Evolutionary conservation across 2,113 vertebrate genomes (phyloP), one percentile per base, ranked within the genome.

Genomic region (Diphyllodes magnificus): DNA sequence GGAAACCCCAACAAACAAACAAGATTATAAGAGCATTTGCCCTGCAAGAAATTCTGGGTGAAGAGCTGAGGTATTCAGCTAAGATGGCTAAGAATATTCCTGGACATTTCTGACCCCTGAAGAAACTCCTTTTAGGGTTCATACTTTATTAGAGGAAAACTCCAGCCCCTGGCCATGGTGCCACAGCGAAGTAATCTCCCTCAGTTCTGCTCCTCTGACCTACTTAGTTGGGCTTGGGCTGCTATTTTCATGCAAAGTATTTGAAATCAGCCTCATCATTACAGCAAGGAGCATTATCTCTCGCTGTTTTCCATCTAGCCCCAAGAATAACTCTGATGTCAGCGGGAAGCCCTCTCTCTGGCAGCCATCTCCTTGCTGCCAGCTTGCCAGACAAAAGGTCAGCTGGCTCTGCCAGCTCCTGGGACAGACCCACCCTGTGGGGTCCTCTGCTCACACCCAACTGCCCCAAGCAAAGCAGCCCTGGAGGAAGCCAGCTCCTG

Each of bases 271-370:
- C 88, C 79, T 92, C 92, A 93, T 96, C 95, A 75, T 86, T 92
- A 70, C 76, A 86, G 92, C 82, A 91, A 89, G 88, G 83, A 82
- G 71, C 84, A 93, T 73, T 85, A 80, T 95, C 93, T 92, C 59
- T 70, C 1, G 0, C 63, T 94, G 94, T 81, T 95, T 96, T 92
- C 92, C 80, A 81, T 90, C 91, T 90, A 95, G 91, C 72, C 94
- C 92, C 95, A 91, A 93, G 95, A 97, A 97, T 97, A 96, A 91
- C 94, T 93, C 92, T 95, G 93, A 94, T 90, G 94, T 96, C 92
- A 97, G 88, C 10, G 1, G 92, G 94, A 91, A 96, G 86, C 80
- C 66, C 77, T 86, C 80, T 88, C 91, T 65, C 94, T 94, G 96
- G 94, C 86, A 96, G 93, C 73, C n/a, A 0, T 89, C 86, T 86